Percentiles rank a stretch among this genome's conserved stretches.
These are phyloP conservation scores for Temnothorax longispinosus DNA, from an alignment of 1,140 invertebrate species.

Conservation along the genomic window DNA sequence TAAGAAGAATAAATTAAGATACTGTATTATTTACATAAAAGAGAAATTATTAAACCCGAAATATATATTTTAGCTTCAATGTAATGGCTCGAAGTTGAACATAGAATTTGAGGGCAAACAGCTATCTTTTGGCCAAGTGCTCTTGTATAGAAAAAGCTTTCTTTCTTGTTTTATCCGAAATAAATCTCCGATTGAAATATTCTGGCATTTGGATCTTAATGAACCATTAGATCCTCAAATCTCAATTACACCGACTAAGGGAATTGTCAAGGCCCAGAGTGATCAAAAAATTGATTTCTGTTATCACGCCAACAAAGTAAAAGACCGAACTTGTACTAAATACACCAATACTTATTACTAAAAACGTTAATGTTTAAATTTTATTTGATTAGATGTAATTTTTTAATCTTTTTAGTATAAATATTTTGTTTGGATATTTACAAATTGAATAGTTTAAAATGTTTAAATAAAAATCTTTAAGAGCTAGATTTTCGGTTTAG, in stretches of 20 bases:
- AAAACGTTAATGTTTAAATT: neutral
- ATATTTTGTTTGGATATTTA: neutral
- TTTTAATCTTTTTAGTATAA: neutral
- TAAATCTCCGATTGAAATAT: conserved; percentile 67
- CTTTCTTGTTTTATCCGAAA: conserved; percentile 68
- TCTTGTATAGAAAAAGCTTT: conserved; percentile 70
- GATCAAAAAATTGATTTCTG: conserved; percentile 67
- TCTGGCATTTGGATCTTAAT: conserved; percentile 67
- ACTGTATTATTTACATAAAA: conserved; percentile 3
- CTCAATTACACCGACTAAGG: conserved; percentile 56
- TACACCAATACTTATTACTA: neutral
- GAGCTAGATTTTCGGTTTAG: conserved; percentile 45
- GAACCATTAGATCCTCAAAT: conserved; percentile 66
- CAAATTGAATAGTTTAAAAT: neutral
- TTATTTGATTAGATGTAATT: neutral
- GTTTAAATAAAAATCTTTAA: neutral
- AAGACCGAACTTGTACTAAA: neutral
- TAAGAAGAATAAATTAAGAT: neutral
- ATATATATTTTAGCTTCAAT: conserved; percentile 65
- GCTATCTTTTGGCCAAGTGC: conserved; percentile 72
- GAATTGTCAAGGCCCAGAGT: conserved; percentile 53
- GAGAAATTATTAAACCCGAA: neutral
- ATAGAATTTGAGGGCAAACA: conserved; percentile 72
- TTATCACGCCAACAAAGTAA: conserved; percentile 71
- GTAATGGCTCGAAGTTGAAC: conserved; percentile 72